A percentile compares a stretch with the other conserved stretches of the same genome.
Evolutionary conservation across 2,888 invertebrate species (phyloP).

Genomic region (Cryptocephalus primarius): DNA sequence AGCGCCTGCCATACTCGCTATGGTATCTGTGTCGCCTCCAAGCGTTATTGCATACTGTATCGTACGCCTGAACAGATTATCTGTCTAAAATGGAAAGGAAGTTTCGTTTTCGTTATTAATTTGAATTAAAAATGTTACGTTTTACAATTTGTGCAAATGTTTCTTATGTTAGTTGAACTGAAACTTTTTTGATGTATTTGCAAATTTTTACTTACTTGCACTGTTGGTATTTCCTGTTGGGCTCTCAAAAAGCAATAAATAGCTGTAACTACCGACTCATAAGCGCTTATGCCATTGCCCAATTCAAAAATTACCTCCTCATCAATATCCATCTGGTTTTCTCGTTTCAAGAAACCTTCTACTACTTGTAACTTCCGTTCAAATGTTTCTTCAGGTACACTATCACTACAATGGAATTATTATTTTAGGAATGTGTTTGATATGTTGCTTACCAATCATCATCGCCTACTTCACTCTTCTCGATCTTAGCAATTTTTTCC

Average conservation of each 20-base stretch:
- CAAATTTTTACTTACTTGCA: conserved; percentile 31
- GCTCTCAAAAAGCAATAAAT: conserved; percentile 56
- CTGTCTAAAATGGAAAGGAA: conserved; percentile 33
- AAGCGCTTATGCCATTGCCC: conserved; percentile 51
- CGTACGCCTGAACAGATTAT: conserved; percentile 50
- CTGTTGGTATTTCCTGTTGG: conserved; percentile 36
- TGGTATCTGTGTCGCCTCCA: conserved; percentile 70
- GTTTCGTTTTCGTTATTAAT: background rate
- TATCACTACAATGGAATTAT: too few relatives aligned
- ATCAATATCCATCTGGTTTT: conserved; percentile 30
- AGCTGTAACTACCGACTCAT: conserved; percentile 63
- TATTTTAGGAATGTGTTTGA: background rate
- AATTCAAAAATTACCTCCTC: conserved; percentile 42
- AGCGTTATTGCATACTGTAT: conserved; percentile 59
- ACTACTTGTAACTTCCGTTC: conserved; percentile 44
- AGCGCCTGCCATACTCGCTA: conserved; percentile 63
- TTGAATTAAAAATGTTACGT: background rate
- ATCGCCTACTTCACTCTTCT: conserved; percentile 34
- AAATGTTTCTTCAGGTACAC: conserved; percentile 33
- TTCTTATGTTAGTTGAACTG: background rate
- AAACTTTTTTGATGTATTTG: background rate
- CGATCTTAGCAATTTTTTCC: conserved; percentile 42
- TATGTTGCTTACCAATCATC: conserved; percentile 8
- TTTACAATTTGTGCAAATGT: background rate
- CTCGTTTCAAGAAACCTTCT: conserved; percentile 36